Evolutionary conservation across 2,888 invertebrate species (phyloP).

Genomic region (Griposia aprilina): DNA sequence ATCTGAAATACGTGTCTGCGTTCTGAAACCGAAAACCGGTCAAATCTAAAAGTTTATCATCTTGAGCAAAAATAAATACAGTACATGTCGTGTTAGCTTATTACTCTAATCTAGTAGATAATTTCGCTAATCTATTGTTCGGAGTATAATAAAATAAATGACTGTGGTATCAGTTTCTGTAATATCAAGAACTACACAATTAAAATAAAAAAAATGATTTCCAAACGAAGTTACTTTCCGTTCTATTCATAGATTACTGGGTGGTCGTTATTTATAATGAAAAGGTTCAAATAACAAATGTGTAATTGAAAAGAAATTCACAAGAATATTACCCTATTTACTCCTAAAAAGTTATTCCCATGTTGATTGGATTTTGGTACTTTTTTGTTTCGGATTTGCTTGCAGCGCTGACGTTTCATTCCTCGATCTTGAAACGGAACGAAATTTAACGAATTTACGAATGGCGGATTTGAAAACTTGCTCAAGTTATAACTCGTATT

Average conservation of each 20-base stretch:
- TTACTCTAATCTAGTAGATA: no score
- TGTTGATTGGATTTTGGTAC: not conserved
- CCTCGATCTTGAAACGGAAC: slow-evolving; percentile 44
- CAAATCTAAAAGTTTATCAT: not conserved
- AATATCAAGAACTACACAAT: not conserved
- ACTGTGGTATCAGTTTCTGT: not conserved
- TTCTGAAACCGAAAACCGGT: slow-evolving; percentile 25
- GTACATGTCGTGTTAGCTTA: no score
- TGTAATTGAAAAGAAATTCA: not conserved
- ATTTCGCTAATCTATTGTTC: not conserved
- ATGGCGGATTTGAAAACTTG: slow-evolving; percentile 75
- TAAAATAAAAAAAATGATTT: slow-evolving; percentile 7
- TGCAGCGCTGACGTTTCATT: slow-evolving; percentile 18
- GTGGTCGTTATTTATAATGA: not conserved
- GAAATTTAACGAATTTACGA: slow-evolving; percentile 74
- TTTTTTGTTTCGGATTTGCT: not conserved
- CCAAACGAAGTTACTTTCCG: slow-evolving; percentile 30
- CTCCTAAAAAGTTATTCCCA: rapidly evolving
- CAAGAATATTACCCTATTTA: rapidly evolving
- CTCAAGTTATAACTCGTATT: slow-evolving; percentile 57
- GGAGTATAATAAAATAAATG: not conserved
- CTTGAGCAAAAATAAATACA: not conserved
- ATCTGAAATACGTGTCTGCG: slow-evolving; percentile 4
- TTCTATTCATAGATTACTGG: not conserved
- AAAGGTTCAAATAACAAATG: not conserved